Percentiles rank a stretch among this genome's conserved stretches.
These are phyloP conservation scores for Ceratoteleas bidentatus DNA, from an alignment of 1,140 invertebrate genomes.

Conservation along the genomic window DNA sequence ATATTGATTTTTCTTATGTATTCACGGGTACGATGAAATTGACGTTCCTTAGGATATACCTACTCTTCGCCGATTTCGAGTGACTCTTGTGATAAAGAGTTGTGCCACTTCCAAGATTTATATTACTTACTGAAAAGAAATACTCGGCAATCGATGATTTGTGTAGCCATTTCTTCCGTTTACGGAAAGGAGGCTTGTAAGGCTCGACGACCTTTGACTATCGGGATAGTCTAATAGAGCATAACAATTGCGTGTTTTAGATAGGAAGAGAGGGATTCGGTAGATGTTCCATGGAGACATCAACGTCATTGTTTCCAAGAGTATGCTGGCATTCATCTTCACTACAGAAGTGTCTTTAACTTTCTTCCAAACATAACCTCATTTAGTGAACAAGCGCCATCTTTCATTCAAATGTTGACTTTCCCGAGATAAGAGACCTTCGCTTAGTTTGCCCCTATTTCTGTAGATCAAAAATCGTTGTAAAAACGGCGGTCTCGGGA, in stretches of 20 bases:
- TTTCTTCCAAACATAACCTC: no score
- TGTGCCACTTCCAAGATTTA: conserved; percentile 48
- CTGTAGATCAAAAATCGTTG: no score
- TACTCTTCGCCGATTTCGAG: conserved; percentile 38
- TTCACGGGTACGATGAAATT: conserved; percentile 52
- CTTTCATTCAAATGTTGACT: no score
- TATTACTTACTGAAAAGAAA: conserved; percentile 43
- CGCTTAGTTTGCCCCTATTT: no score
- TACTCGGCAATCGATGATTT: conserved; percentile 42
- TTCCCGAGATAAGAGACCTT: no score
- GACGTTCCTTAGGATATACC: conserved; percentile 53
- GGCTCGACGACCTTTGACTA: conserved; percentile 2
- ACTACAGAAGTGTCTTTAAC: no score
- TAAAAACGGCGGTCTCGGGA: no score
- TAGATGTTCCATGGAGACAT: no score
- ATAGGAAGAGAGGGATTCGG: no score
- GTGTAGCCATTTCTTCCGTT: conserved; percentile 27
- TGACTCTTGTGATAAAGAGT: conserved; percentile 52
- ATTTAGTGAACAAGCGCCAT: neutral
- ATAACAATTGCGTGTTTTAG: no score
- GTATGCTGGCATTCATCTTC: no score
- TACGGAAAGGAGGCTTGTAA: conserved; percentile 10
- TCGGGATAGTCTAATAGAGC: neutral
- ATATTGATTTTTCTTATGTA: conserved; percentile 63
- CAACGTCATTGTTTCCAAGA: no score